A percentile compares a stretch with the other conserved stretches of the same genome.
phyloP scores from a whole-genome alignment of 2,113 vertebrate species.

The Athene noctua region DNA sequence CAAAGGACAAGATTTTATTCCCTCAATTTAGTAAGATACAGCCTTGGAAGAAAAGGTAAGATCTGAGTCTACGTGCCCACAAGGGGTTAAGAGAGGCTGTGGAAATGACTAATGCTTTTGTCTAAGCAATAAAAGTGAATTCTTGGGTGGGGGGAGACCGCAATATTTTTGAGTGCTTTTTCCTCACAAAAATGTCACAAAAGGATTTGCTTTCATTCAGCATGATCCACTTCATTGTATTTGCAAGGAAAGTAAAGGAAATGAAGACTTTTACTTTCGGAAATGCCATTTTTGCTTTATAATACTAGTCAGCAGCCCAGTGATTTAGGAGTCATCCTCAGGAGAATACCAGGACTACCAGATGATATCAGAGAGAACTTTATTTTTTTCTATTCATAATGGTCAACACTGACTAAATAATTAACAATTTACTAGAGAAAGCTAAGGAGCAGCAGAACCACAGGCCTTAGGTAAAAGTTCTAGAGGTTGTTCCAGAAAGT shows the following conservation, averaged over 20 bases:
- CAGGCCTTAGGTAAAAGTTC: background rate
- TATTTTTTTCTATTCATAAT: background rate
- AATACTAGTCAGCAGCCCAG: slow-evolving; percentile 1
- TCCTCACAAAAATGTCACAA: slow-evolving; percentile 44
- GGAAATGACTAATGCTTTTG: slow-evolving; percentile 44
- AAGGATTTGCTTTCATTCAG: slow-evolving; percentile 19
- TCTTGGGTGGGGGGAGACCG: background rate
- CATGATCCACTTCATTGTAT: background rate
- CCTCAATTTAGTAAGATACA: background rate
- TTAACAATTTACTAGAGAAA: background rate
- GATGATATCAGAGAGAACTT: background rate
- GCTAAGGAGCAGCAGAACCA: background rate
- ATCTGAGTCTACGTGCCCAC: background rate
- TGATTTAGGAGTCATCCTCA: background rate
- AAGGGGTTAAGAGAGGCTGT: slow-evolving; percentile 20
- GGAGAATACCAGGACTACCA: background rate
- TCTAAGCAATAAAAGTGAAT: slow-evolving; percentile 20
- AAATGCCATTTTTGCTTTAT: background rate
- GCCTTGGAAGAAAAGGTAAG: background rate
- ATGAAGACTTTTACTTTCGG: slow-evolving; percentile 5
- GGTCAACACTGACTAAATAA: background rate
- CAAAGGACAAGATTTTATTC: background rate
- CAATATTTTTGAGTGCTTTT: slow-evolving; percentile 30
- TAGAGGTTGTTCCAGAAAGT: background rate
- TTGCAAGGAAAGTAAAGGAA: slow-evolving; percentile 40